Base-by-base conservation (phyloP, 1,140 invertebrate species). In the Plectrocnemia conspersa region DNA sequence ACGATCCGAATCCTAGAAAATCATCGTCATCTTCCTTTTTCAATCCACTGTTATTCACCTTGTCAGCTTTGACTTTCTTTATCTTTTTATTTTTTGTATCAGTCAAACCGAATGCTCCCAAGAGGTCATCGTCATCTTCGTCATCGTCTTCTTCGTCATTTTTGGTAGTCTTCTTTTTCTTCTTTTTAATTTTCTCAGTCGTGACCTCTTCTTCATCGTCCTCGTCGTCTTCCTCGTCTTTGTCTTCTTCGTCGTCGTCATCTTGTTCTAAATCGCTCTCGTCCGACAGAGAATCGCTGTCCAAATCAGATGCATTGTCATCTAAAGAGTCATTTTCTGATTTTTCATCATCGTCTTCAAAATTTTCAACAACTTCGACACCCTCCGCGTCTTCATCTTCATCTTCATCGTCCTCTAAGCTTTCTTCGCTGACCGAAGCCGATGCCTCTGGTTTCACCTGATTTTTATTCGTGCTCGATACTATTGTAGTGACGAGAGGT, bases 301-400 rank as follows among this genome's bases (percentile, higher is more conserved):
- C 32, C 5, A 62, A 49, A 32, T 64, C 56, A 49, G 68, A 64
- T 62, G 64, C 35, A 19, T 53, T 59, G 27, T 57, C 54, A 47
- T 70, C 65, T 60, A 70, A 42, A 55, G 67, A 71, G 47, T 68
- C 65, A 59, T 64, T 65, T 19, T 69, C 68, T 56, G 72, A 73
- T 53, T 72, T 66, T 22, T 72, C 71, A 15, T 74, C 59, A 53
- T 75, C 65, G 45, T 72, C 68, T 27, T 68, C 68, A 46, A 74
- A 66, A 46, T 65, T 68, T 62, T 74, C 66, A 33, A 72, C 74
- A 27, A 75, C 73, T 59, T 69, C 61, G 25, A 69, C 65, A 63
- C 70, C 70, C 7, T 72, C 59, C 13, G 72, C 68, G 59, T 73
- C 70, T 52, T 75, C 66, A 56, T 76, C 72, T 36, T 68, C 65